A percentile compares a stretch with the other conserved stretches of the same genome.
Conservation (phyloP, 2,113 vertebrate species). For the Garra rufa region DNA sequence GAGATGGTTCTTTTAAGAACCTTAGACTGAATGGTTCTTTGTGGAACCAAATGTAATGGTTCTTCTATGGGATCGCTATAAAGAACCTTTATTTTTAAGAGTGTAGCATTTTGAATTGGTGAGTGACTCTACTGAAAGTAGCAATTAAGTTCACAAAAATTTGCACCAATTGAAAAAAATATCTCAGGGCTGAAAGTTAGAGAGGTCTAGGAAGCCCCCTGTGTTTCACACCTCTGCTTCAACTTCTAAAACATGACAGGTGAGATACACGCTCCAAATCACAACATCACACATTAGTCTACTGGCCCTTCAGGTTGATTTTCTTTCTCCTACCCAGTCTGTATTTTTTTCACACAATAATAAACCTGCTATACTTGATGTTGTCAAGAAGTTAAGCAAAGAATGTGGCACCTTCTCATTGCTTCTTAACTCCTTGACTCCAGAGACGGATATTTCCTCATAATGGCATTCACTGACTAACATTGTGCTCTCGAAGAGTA, state of each 20-base stretch:
- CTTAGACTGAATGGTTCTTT: too few species aligned
- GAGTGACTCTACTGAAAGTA: background rate
- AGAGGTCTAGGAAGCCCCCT: background rate
- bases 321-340: background rate
- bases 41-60: too few species aligned
- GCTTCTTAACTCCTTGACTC: too few species aligned
- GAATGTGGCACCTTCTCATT: background rate
- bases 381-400: background rate
- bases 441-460: background rate
- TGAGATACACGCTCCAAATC: background rate
- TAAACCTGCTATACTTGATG: background rate
- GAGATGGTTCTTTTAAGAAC: too few species aligned
- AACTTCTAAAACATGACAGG: background rate
- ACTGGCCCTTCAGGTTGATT: background rate
- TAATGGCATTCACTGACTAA: background rate
- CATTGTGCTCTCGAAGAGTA: background rate
- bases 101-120: background rate
- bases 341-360: background rate
- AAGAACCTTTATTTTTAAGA: too few species aligned
- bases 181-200: background rate
- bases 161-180: too few species aligned
- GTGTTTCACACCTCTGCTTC: background rate
- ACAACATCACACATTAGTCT: background rate
- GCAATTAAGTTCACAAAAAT: too few species aligned
- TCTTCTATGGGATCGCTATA: too few species aligned